phyloP scores from a whole-genome alignment of 2,797 vertebrate genomes.

The Oophaga sylvatica region DNA sequence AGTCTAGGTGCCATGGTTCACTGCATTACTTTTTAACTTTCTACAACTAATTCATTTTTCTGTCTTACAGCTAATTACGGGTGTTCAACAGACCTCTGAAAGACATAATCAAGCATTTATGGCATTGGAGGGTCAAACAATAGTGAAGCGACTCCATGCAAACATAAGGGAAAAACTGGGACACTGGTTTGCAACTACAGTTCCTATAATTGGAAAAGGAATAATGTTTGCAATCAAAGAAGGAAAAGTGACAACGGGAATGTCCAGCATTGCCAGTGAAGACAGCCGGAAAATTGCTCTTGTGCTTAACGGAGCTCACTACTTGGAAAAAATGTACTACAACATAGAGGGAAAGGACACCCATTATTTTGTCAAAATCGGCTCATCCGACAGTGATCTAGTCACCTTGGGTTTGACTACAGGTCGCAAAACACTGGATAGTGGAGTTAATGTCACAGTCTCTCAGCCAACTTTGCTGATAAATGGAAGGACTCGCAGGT shows the following conservation, averaged over 20 bases:
- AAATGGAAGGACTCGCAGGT: constrained; percentile 92
- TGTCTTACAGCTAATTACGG: constrained; percentile 87
- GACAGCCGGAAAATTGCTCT: constrained; percentile 93
- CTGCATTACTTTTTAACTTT: constrained; percentile 48
- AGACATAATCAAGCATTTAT: constrained; percentile 97
- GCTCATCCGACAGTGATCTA: constrained; percentile 90
- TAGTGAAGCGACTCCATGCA: constrained; percentile 86
- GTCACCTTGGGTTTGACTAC: constrained; percentile 90
- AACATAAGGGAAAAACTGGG: constrained; percentile 88
- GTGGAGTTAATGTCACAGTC: constrained; percentile 90
- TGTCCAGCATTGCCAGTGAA: constrained; percentile 88
- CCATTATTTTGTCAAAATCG: constrained; percentile 97
- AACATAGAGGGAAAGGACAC: constrained; percentile 93
- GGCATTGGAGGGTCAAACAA: constrained; percentile 93
- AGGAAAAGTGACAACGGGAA: constrained; percentile 86
- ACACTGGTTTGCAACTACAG: constrained; percentile 96
- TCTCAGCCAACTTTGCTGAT: constrained; percentile 81
- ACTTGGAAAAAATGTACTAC: constrained; percentile 95
- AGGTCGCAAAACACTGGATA: constrained; percentile 91
- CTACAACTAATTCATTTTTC: constrained; percentile 61
- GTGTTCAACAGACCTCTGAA: constrained; percentile 94
- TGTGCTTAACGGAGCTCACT: constrained; percentile 91
- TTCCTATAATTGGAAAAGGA: constrained; percentile 92
- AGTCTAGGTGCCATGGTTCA: constrained; percentile 56
- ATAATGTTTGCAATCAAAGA: constrained; percentile 96